These are phyloP conservation scores for Clupea harengus DNA, from an alignment of 2,113 vertebrate species.

Conservation along the genomic window DNA sequence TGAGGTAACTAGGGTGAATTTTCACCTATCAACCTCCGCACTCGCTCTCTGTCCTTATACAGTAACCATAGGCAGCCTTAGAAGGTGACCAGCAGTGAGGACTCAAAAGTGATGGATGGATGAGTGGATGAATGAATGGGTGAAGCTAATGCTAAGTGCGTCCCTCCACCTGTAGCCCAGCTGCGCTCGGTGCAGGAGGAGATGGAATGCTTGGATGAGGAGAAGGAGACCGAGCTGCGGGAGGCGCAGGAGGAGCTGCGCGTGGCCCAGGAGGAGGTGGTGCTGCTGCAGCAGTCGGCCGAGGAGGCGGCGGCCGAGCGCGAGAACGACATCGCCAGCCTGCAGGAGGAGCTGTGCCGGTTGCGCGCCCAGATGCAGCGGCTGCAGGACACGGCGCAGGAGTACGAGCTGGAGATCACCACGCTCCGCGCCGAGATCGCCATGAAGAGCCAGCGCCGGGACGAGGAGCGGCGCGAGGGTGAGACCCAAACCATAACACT, in stretches of 20 bases:
- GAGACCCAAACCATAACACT: constrained; percentile 33
- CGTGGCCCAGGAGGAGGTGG: constrained; percentile 75
- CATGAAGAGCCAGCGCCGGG: constrained; percentile 76
- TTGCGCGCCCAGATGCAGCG: constrained; percentile 76
- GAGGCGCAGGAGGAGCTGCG: constrained; percentile 77
- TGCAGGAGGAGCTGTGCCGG: constrained; percentile 83
- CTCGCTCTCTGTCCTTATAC: constrained; percentile 56
- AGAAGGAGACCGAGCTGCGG: constrained; percentile 78
- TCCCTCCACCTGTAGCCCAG: constrained; percentile 69
- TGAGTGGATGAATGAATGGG: neutral
- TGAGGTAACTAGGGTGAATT: too few relatives aligned
- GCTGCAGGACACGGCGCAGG: constrained; percentile 72
- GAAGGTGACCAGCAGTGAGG: neutral
- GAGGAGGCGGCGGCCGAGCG: constrained; percentile 79
- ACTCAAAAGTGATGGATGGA: neutral
- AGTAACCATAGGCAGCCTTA: neutral
- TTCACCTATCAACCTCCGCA: neutral
- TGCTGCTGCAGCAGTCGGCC: constrained; percentile 73
- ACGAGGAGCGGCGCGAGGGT: constrained; percentile 71
- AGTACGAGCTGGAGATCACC: constrained; percentile 84
- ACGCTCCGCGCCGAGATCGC: constrained; percentile 81
- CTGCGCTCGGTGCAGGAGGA: constrained; percentile 80
- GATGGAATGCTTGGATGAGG: constrained; percentile 80
- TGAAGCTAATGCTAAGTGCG: neutral
- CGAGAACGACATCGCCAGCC: constrained; percentile 82